Percentiles rank a stretch among this genome's conserved stretches.
These are phyloP conservation scores for Caenorhabditis elegans DNA, from an alignment of 1,140 invertebrate genomes.

Conservation along the genomic window WBcel235 BX284602.5:8578501-8579000, in stretches of 20 bases:
- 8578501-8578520: constrained; percentile 68
- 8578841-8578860: background rate
- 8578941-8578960: background rate
- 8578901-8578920: background rate
- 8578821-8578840: too few relatives aligned
- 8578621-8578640: too few relatives aligned
- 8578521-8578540: constrained; percentile 78
- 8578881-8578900: background rate
- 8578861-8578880: constrained; percentile 15
- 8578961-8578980: background rate
- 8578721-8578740: too few relatives aligned
- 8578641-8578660: too few relatives aligned
- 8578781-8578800: too few relatives aligned
- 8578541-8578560: constrained; percentile 78
- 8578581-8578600: background rate
- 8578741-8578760: background rate
- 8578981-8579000: constrained; percentile 24
- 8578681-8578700: too few relatives aligned
- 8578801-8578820: too few relatives aligned
- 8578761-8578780: background rate
- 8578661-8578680: too few relatives aligned
- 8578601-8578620: too few relatives aligned
- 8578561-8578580: constrained; percentile 69
- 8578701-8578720: too few relatives aligned
- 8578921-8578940: background rate